A percentile compares a stretch with the other conserved stretches of the same genome.
Conservation (phyloP, 1,140 invertebrate genomes). For the Papilio helenus region DNA sequence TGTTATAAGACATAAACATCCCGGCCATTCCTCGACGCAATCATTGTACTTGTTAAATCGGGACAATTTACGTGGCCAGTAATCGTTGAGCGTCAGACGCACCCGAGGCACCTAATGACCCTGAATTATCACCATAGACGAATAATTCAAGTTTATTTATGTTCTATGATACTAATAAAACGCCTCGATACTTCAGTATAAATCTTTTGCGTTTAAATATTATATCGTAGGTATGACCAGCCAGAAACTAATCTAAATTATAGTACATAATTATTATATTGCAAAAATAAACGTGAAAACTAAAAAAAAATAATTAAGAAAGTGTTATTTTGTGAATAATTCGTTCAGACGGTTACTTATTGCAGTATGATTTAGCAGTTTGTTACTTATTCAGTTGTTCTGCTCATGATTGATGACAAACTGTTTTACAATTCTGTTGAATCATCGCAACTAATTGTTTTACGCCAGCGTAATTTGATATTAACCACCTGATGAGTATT, state of each 20-base stretch:
- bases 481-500: neutral
- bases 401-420: conserved; percentile 25
- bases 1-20: neutral
- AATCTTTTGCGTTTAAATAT: neutral
- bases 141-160: conserved; percentile 25
- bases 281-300: neutral
- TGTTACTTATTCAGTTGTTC: neutral
- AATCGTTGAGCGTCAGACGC: neutral
- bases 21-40: neutral
- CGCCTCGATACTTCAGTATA: conserved; percentile 11
- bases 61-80: conserved; percentile 11
- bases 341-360: neutral
- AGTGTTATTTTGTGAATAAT: neutral
- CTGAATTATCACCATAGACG: conserved; percentile 29
- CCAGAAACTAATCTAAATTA: no score
- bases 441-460: conserved; percentile 13
- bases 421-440: neutral
- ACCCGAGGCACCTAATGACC: conserved; percentile 21
- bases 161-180: conserved; percentile 7
- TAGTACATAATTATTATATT: neutral
- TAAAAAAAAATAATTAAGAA: neutral
- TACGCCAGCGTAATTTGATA: neutral
- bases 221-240: neutral
- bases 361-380: neutral
- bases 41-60: neutral